Percentiles rank a stretch among this genome's conserved stretches.
phyloP scores from a whole-genome alignment of 2,888 invertebrate species.

The Galerucella nymphaeae region DNA sequence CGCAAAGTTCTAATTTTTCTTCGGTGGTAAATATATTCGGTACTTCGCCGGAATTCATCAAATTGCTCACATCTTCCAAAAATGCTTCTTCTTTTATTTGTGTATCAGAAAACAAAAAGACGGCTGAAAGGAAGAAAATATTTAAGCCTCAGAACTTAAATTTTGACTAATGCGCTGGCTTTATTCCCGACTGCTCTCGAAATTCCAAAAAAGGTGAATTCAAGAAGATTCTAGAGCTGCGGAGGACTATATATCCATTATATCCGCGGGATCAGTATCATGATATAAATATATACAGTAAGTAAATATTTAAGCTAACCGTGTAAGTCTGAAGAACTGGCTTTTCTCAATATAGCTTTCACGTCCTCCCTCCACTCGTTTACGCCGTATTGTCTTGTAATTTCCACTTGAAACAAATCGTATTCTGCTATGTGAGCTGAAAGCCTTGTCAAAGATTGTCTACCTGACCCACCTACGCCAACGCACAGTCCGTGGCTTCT shows the following conservation, averaged over 20 bases:
- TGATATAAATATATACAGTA: too few species aligned
- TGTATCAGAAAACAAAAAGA: slow-evolving; percentile 90
- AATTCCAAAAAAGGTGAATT: too few species aligned
- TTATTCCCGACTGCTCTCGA: too few species aligned
- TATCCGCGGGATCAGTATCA: too few species aligned
- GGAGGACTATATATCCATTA: too few species aligned
- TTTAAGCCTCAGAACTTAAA: not conserved
- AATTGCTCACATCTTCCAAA: slow-evolving; percentile 91
- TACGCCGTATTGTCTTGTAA: slow-evolving; percentile 85
- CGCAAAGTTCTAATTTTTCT: slow-evolving; percentile 90
- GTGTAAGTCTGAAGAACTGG: slow-evolving; percentile 85
- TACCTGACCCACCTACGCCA: slow-evolving; percentile 93
- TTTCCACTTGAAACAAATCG: slow-evolving; percentile 92
- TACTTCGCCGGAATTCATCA: slow-evolving; percentile 93
- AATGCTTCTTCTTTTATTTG: slow-evolving; percentile 96
- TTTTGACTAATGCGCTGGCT: too few species aligned
- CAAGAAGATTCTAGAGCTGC: too few species aligned
- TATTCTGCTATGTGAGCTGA: slow-evolving; percentile 95
- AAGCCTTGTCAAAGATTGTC: slow-evolving; percentile 89
- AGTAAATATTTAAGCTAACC: slow-evolving; percentile 54
- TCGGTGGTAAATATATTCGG: slow-evolving; percentile 89
- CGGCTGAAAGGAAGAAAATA: slow-evolving; percentile 61
- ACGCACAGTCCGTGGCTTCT: slow-evolving; percentile 83
- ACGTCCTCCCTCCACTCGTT: slow-evolving; percentile 94
- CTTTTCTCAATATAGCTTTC: slow-evolving; percentile 80